Percentiles rank a stretch among this genome's conserved stretches.
Conservation (phyloP, 2,888 invertebrate genomes). For the Herminia tarsipennalis region DNA sequence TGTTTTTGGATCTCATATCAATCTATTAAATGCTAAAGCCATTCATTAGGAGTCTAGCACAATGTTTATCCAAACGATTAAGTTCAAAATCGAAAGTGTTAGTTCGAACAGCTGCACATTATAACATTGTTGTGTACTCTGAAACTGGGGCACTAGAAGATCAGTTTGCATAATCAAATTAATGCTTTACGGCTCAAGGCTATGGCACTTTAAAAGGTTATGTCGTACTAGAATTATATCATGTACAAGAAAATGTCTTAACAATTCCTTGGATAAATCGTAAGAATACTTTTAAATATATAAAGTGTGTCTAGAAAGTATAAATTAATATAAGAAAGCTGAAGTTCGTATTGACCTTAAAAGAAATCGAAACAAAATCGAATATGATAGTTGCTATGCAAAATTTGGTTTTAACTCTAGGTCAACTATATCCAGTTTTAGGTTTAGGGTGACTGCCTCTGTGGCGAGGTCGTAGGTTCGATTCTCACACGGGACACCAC, state of each 20-base stretch:
- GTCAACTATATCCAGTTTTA: neutral
- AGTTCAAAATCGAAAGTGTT: conserved; percentile 21
- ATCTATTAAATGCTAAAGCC: neutral
- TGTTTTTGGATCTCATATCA: too few relatives aligned
- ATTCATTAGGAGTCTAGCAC: neutral
- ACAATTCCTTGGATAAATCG: neutral
- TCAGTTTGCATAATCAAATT: conserved; percentile 48
- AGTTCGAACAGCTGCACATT: conserved; percentile 20
- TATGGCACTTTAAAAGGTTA: conserved; percentile 33
- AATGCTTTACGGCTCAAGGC: conserved; percentile 41
- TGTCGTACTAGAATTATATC: conserved; percentile 16
- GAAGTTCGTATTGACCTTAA: neutral
- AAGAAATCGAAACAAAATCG: too few relatives aligned
- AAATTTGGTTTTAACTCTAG: neutral
- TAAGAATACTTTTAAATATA: neutral
- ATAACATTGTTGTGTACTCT: conserved; percentile 23
- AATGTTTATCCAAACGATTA: conserved; percentile 14
- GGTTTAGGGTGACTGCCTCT: too few relatives aligned
- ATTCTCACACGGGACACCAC: too few relatives aligned
- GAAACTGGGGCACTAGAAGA: conserved; percentile 46
- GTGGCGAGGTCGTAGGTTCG: too few relatives aligned
- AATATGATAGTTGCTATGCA: neutral
- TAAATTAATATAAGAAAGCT: neutral
- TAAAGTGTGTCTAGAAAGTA: neutral
- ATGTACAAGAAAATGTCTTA: neutral